Conservation (phyloP, 1,140 invertebrate genomes). For the Drosophila erecta region DNA sequence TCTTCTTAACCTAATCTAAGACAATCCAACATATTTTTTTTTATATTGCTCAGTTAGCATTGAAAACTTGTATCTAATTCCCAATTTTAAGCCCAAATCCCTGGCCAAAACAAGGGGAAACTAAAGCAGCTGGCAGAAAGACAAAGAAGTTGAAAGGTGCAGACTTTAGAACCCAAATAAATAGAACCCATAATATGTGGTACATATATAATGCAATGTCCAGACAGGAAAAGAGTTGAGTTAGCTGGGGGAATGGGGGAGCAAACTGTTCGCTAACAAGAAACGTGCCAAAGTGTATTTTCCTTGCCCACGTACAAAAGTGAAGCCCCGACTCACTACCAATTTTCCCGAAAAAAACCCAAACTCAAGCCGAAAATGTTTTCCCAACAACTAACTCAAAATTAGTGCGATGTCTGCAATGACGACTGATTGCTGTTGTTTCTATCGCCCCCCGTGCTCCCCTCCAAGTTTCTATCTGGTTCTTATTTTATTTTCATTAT, state of each 20-base stretch:
- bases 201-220: constrained; percentile 55
- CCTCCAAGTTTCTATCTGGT: constrained; percentile 41
- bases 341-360: constrained; percentile 21
- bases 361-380: constrained; percentile 38
- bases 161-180: constrained; percentile 3
- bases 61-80: not conserved
- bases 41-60: too few species aligned
- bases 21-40: too few species aligned
- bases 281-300: constrained; percentile 82
- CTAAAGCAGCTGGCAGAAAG: constrained; percentile 34
- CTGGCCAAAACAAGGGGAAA: constrained; percentile 66
- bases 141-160: constrained; percentile 18
- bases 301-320: constrained; percentile 69
- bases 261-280: constrained; percentile 71
- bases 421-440: constrained; percentile 70
- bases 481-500: constrained; percentile 82
- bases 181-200: constrained; percentile 21
- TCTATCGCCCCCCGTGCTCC: not conserved
- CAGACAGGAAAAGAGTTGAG: constrained; percentile 39
- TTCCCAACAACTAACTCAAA: constrained; percentile 71
- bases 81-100: constrained; percentile 62
- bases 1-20: too few species aligned
- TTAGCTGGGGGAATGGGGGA: not conserved
- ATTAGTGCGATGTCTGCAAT: constrained; percentile 75
- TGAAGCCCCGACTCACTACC: constrained; percentile 6